Conservation (phyloP, 2,888 invertebrate species). For the Stegana nigrithorax region DNA sequence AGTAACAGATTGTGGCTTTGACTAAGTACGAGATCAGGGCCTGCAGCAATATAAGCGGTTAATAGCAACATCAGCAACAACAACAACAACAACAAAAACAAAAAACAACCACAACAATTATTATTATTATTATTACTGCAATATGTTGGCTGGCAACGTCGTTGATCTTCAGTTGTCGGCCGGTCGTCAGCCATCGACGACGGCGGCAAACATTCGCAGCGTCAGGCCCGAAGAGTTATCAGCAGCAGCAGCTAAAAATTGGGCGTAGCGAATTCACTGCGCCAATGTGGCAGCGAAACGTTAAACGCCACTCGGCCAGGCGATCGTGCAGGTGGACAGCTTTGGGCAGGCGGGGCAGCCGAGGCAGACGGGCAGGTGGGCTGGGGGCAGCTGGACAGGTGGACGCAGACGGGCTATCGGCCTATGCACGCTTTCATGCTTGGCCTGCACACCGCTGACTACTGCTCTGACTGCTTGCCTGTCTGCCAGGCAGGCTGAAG, state of each 20-base stretch:
- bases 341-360: too few relatives aligned
- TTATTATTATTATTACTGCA: too few relatives aligned
- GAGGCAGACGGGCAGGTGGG: too few relatives aligned
- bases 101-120: background rate
- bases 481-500: background rate
- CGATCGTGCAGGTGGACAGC: too few relatives aligned
- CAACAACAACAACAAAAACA: background rate
- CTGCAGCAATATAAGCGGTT: background rate
- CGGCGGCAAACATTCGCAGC: background rate
- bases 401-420: too few relatives aligned
- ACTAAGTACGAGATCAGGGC: constrained; percentile 11
- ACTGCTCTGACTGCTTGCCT: too few relatives aligned
- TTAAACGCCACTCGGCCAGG: background rate
- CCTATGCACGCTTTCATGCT: too few relatives aligned
- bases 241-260: background rate
- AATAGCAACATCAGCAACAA: background rate
- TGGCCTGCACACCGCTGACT: too few relatives aligned
- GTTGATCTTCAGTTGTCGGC: too few relatives aligned
- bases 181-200: background rate
- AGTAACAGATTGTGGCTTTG: background rate
- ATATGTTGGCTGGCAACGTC: too few relatives aligned
- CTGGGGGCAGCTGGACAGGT: too few relatives aligned
- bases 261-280: constrained; percentile 8
- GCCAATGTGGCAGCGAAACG: background rate
- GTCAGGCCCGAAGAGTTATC: background rate